Evolutionary conservation across 1,140 invertebrate genomes (phyloP), one percentile per base, ranked within the genome.

Genomic region (Diachasmimorpha longicaudata): DNA sequence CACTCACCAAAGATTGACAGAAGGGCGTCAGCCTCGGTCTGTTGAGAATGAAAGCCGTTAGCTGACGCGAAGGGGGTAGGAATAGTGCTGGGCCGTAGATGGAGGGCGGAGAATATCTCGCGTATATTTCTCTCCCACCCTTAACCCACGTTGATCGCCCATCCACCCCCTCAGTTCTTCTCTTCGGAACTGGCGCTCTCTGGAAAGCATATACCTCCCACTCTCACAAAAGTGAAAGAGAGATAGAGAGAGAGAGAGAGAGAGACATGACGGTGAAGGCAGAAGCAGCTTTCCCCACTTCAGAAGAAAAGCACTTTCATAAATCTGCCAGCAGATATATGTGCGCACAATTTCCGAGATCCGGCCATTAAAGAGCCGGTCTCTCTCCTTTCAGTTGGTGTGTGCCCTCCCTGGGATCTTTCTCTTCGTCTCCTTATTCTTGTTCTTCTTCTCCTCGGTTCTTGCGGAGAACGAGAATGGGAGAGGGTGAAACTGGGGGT

Each of bases 281-380:
- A 73, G 70, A 69, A 79, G 70, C 75, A 87, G 87, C 88, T 89
- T 88, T 89, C 87, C 87, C 87, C 87, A 89, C 87, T 89, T 88
- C 86, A 87, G 88, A 90, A 90, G 89, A 90, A 90, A 90, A 90
- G 93, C 93, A 93, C 93, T 94, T 94, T 94, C 93, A 94, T 94
- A 94, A 94, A 94, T 94, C 93, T 94, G 93, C 93, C 90, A 90
- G 90, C 91, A 94, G 93, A 94, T 94, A 94, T 94, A 94, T 94
- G 93, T 93, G 93, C 92, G 93, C 93, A 93, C 93, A 94, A 94
- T 94, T 94, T 93, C 93, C 93, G 92, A 93, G 93, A 93, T 93
- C 93, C 93, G 93, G 93, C 93, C 93, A 93, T 94, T 94, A 94
- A 93, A 92, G 92, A 89, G 86, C 86, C 82, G 84, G 85, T 84